Evolutionary conservation across 2,888 invertebrate species (phyloP), one percentile per base, ranked within the genome.

Genomic region (Eupithecia abbreviata): DNA sequence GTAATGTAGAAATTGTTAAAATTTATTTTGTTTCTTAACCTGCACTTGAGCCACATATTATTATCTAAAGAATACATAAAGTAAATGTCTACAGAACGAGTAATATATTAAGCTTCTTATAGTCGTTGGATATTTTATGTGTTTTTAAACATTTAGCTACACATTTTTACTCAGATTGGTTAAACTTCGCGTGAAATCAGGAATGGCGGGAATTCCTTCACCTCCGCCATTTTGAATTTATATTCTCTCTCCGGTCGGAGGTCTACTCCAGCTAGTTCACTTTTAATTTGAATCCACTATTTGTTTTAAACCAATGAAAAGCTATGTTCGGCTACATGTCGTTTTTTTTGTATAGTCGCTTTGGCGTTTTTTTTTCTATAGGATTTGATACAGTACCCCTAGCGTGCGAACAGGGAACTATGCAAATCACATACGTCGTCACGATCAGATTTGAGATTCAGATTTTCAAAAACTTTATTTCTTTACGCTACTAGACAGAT

Each of bases 161-260:
- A 55, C 13, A 15, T 73, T n/a, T 66, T 58, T 51, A 74, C 55
- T 72, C 18, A 72, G 71, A 79, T 78, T 78, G 75, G 75, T 79
- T 73, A 73, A 80, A 77, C 77, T 80, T 76, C 74, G 71, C 74
- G 75, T 77, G 69, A 78, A 80, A 76, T 78, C 80, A 75, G 70
- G 65, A 66, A 75, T 68, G 66, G 76, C 51, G 49, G 75, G 65
- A 77, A 78, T 78, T 71, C 58, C 73, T 74, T 49, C 45, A 45
- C 72, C 71, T 74, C 77, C 78, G 78, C 81, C 81, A 79, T 81
- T 77, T 81, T 81, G 78, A 81, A 79, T 72, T 79, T 81, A 78
- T 76, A 75, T 75, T 76, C 76, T 70, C 76, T 77, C 74, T n/a
- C n/a, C 73, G 74, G 45, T 58, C 58, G 43, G 49, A 12, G n/a